Percentiles rank a stretch among this genome's conserved stretches.
Conservation (phyloP, 2,113 vertebrate species). For the western clawed frog (Xenopus tropicalis) region UCB_Xtro_10.0 CM004445.2:147003001-147003500, state of each 20-base stretch:
- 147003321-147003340: neutral
- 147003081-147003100: conserved; percentile 15
- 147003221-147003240: too few species aligned
- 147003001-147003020: conserved; percentile 26
- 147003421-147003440: too few species aligned
- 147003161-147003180: too few species aligned
- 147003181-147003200: too few species aligned
- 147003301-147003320: neutral
- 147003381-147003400: too few species aligned
- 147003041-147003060: conserved; percentile 16
- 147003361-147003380: neutral
- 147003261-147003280: neutral
- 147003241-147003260: neutral
- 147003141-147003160: too few species aligned
- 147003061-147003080: conserved; percentile 38
- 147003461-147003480: too few species aligned
- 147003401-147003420: too few species aligned
- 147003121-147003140: conserved; percentile 1
- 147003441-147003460: too few species aligned
- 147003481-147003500: neutral
- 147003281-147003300: neutral
- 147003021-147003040: conserved; percentile 6
- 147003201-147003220: neutral
- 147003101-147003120: conserved; percentile 16
- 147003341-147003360: neutral